Conservation (phyloP, 2,888 invertebrate species). For the Sesamia inferens region DNA sequence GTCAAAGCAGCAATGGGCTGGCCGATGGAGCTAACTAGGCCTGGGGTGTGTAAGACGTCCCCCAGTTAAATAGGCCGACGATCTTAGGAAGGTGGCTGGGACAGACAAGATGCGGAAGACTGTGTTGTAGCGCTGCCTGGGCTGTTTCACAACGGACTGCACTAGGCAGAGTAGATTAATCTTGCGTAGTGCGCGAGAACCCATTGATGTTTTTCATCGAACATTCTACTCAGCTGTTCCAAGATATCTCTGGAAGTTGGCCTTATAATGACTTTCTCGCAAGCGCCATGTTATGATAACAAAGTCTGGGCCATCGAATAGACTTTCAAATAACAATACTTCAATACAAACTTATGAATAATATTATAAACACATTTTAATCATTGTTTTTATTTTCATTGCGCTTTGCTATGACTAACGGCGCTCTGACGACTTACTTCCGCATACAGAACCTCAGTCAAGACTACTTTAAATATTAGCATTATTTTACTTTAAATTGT, state of each 20-base stretch:
- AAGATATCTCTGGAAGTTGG: not conserved
- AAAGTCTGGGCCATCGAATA: conserved; percentile 13
- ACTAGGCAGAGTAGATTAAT: not conserved
- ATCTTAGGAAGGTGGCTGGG: not conserved
- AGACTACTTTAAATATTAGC: too few species aligned
- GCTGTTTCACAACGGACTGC: not conserved
- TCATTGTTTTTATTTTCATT: not conserved
- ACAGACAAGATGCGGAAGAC: not conserved
- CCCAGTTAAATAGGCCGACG: not conserved
- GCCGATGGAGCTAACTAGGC: not conserved
- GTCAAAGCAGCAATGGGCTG: not conserved
- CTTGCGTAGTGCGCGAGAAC: not conserved
- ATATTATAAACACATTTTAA: not conserved
- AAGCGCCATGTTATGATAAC: conserved; percentile 15
- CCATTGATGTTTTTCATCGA: not conserved
- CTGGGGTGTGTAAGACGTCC: not conserved
- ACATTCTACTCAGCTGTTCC: not conserved
- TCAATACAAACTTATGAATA: not conserved
- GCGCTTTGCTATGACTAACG: too few species aligned
- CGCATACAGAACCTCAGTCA: too few species aligned
- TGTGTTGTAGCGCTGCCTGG: not conserved
- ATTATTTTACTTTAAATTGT: too few species aligned
- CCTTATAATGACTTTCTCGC: not conserved
- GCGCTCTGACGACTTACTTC: not conserved
- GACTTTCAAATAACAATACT: conserved; percentile 24